Evolutionary conservation across 2,797 vertebrate genomes (phyloP), one percentile per base, ranked within the genome.

Genomic region (Myoxocephalus aenaeus): DNA sequence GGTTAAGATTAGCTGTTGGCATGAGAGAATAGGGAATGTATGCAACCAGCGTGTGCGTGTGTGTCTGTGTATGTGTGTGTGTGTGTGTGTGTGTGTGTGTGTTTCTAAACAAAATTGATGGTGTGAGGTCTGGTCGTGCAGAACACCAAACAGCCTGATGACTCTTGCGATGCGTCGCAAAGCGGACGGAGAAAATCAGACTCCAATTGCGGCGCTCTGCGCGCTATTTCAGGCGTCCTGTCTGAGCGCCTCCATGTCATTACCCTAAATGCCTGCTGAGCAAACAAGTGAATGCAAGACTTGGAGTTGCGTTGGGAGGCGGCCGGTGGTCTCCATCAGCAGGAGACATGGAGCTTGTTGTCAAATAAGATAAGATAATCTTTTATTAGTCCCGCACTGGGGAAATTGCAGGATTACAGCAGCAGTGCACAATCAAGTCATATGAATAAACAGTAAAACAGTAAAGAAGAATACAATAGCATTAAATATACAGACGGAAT

Each of bases 171-270:
- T 50, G 51, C 64, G 40, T 34, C 66, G 70, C 58, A 78, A 69
- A 79, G 75, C 73, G 87, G 86, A 86, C 74, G 65, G 85, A 80
- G 68, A 87, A 82, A 86, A 86, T 87, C 73, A 75, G 64, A 75
- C 63, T 79, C 64, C 51, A 63, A 80, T 68, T 86, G 84, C 83
- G 77, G 84, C 59, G 17, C 75, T 75, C 72, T 29, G 50, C 17
- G 4, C 53, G 74, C 82, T 89, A 81, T 87, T 89, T 83, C 61
- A 82, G 80, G 56, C 66, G 56, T 89, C 86, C 75, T 73, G 77
- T 89, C 65, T 70, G 79, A 87, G 85, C 74, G 78, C 79, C 78
- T 89, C 84, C 82, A 75, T 88, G 82, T 90, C 83, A 88, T 92
- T 91, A 86, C 73, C 9, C 62, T 77, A 79, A 86, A 68, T 83